A percentile compares a stretch with the other conserved stretches of the same genome.
phyloP scores from a whole-genome alignment of 2,888 invertebrate species.

The Scaptomyza tumidula region DNA sequence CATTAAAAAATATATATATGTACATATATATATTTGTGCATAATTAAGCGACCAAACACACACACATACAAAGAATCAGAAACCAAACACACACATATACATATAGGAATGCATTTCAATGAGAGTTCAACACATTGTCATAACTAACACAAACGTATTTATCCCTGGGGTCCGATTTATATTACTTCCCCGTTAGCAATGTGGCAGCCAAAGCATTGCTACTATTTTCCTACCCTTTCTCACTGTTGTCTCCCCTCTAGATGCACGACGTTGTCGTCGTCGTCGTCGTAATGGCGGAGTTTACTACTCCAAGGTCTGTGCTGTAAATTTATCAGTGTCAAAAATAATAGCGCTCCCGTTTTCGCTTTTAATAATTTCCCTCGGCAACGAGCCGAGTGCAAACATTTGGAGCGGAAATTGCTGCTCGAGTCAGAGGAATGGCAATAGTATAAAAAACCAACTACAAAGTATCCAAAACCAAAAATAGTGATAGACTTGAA shows the following conservation, averaged over 20 bases:
- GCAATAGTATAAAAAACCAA: slow-evolving; percentile 43
- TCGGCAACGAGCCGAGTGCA: slow-evolving; percentile 61
- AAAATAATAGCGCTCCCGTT: slow-evolving; percentile 77
- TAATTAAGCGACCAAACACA: slow-evolving; percentile 44
- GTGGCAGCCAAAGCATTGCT: slow-evolving; percentile 26
- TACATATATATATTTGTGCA: slow-evolving; percentile 34
- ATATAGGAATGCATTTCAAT: slow-evolving; percentile 50
- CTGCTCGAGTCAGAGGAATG: slow-evolving; percentile 54
- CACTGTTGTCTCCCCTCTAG: slow-evolving; percentile 6
- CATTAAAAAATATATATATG: slow-evolving; percentile 37
- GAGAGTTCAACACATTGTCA: slow-evolving; percentile 60
- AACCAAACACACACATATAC: slow-evolving; percentile 11
- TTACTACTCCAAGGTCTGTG: slow-evolving; percentile 73
- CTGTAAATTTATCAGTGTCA: slow-evolving; percentile 79
- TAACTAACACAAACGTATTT: slow-evolving; percentile 81
- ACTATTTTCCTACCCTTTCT: background rate
- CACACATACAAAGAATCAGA: slow-evolving; percentile 1
- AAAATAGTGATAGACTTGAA: background rate
- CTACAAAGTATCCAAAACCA: background rate
- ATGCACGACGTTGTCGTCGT: slow-evolving; percentile 11
- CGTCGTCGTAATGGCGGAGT: slow-evolving; percentile 45
- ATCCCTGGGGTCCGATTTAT: slow-evolving; percentile 78
- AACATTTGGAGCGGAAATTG: slow-evolving; percentile 77
- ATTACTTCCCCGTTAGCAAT: slow-evolving; percentile 74
- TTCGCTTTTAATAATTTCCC: slow-evolving; percentile 80